phyloP scores from a whole-genome alignment of 2,113 vertebrate species.

The Sardina pilchardus region DNA sequence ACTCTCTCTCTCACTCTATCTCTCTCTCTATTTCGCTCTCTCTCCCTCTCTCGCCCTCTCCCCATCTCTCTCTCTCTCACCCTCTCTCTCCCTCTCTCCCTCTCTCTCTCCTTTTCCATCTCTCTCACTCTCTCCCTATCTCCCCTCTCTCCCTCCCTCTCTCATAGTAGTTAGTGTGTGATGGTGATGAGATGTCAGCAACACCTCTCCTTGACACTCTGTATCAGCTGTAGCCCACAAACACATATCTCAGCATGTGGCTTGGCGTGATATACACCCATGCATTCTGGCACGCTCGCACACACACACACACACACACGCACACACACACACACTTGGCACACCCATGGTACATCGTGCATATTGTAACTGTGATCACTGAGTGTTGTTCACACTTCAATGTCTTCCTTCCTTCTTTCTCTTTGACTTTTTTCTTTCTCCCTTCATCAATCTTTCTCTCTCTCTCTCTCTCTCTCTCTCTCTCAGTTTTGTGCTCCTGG shows the following conservation, averaged over 20 bases:
- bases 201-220: not conserved
- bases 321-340: too few species aligned
- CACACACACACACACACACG: too few species aligned
- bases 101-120: not conserved
- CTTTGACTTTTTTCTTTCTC: not conserved
- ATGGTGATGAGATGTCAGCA: not conserved
- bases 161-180: too few species aligned
- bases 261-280: too few species aligned
- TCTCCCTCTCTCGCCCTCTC: not conserved
- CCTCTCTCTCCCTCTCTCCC: not conserved
- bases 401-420: not conserved
- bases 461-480: not conserved
- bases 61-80: not conserved
- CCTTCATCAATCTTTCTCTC: not conserved
- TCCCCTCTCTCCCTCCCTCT: too few species aligned
- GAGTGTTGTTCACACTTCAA: too few species aligned
- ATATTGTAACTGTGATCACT: too few species aligned
- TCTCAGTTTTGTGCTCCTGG: constrained; percentile 86
- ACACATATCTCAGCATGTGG: not conserved
- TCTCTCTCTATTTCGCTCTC: not conserved
- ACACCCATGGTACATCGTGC: too few species aligned
- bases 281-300: too few species aligned
- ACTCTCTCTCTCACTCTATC: not conserved
- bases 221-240: not conserved
- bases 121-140: not conserved